Percentiles rank a stretch among this genome's conserved stretches.
Conservation (phyloP, 2,113 vertebrate species). For the Prunella himalayana region DNA sequence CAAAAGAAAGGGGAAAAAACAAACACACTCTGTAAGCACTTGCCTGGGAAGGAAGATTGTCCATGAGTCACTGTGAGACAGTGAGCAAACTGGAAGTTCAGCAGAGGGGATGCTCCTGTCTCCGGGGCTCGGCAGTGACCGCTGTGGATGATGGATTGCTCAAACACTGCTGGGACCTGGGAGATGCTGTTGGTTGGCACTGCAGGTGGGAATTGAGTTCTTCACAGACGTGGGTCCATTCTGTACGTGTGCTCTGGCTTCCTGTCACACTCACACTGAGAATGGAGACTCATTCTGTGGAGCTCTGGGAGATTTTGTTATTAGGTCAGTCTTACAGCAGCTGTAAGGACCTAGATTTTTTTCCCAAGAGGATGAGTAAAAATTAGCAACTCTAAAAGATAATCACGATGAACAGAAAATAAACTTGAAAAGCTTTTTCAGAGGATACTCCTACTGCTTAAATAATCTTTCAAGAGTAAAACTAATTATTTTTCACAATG, state of each 20-base stretch:
- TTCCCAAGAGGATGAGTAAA: background rate
- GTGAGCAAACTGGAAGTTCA: background rate
- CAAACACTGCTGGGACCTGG: background rate
- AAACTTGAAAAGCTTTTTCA: background rate
- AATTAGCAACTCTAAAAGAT: background rate
- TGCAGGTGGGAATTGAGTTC: background rate
- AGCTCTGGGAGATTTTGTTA: background rate
- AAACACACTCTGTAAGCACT: background rate
- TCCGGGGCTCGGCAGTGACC: background rate
- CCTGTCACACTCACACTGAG: background rate
- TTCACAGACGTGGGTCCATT: rapidly evolving
- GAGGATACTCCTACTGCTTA: background rate
- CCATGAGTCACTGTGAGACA: background rate
- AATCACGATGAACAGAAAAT: background rate
- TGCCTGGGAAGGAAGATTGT: background rate
- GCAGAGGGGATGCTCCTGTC: background rate
- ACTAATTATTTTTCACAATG: background rate
- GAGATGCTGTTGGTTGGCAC: background rate
- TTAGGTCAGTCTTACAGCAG: background rate
- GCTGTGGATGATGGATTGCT: rapidly evolving
- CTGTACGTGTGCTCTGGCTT: background rate
- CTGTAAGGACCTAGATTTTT: background rate
- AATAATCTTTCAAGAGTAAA: background rate
- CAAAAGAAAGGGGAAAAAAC: background rate
- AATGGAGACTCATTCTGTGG: background rate